phyloP scores from a whole-genome alignment of 2,113 vertebrate genomes.

The Heliornis fulica region DNA sequence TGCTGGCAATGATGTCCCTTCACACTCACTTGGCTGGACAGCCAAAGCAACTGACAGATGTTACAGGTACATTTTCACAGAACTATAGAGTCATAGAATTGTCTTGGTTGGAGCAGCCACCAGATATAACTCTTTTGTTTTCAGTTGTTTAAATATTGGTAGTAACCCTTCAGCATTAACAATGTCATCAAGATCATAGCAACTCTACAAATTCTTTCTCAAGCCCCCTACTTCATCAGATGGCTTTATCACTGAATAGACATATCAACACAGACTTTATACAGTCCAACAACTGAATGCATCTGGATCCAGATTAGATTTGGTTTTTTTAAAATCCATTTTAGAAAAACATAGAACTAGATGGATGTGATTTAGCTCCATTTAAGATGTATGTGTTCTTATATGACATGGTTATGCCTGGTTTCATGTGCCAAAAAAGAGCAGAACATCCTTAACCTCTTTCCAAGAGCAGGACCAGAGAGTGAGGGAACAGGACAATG shows the following conservation, averaged over 20 bases:
- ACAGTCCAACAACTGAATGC: background rate
- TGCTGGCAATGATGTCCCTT: background rate
- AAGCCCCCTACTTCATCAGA: rapidly evolving
- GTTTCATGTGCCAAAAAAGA: background rate
- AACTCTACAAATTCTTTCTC: background rate
- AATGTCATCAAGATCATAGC: background rate
- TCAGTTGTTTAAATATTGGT: background rate
- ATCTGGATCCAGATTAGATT: too few relatives aligned
- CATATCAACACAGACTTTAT: rapidly evolving
- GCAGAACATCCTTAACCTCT: background rate
- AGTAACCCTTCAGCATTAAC: background rate
- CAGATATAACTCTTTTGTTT: background rate
- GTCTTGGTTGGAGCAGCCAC: too few relatives aligned
- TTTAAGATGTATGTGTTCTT: background rate
- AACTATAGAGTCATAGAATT: too few relatives aligned
- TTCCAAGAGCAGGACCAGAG: background rate
- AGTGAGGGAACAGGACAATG: background rate
- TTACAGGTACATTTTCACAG: background rate
- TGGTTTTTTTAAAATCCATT: background rate
- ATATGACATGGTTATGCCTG: background rate
- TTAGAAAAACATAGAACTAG: background rate
- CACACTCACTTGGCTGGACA: rapidly evolving
- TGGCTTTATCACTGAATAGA: background rate
- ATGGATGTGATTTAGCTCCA: background rate
- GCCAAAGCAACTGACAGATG: background rate